phyloP scores from a whole-genome alignment of 2,797 vertebrate species.

The Tokudaia tokunoshimensis region DNA sequence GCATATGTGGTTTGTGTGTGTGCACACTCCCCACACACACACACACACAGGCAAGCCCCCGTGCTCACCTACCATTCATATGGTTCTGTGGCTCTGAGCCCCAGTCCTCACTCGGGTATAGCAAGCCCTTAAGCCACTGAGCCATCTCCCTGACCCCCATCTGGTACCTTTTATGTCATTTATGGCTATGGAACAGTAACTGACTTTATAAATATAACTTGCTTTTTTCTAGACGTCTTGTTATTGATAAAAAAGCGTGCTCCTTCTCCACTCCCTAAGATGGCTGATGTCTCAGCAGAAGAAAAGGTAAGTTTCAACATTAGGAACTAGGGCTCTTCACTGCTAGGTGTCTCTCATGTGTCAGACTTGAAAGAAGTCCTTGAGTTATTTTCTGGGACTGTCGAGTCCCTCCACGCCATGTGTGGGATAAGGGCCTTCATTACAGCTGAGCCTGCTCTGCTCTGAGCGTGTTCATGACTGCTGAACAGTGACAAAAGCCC shows the following conservation, averaged over 20 bases:
- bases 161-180: fast-evolving
- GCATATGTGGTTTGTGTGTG: neutral
- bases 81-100: neutral
- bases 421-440: fast-evolving
- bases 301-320: conserved; percentile 92
- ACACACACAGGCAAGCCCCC: neutral
- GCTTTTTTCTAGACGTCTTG: conserved; percentile 91
- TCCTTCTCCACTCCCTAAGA: conserved; percentile 92
- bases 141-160: fast-evolving
- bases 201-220: fast-evolving
- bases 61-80: neutral
- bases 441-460: neutral
- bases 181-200: fast-evolving
- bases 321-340: neutral
- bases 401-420: fast-evolving
- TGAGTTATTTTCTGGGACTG: too few species aligned
- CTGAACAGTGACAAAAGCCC: neutral
- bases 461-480: fast-evolving
- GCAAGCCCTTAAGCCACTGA: neutral
- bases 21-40: too few species aligned
- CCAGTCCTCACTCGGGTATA: neutral
- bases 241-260: conserved; percentile 96
- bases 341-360: fast-evolving
- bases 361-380: neutral
- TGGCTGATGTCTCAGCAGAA: conserved; percentile 94